phyloP scores from a whole-genome alignment of 2,888 invertebrate genomes.

The Drosophila demipolita region DNA sequence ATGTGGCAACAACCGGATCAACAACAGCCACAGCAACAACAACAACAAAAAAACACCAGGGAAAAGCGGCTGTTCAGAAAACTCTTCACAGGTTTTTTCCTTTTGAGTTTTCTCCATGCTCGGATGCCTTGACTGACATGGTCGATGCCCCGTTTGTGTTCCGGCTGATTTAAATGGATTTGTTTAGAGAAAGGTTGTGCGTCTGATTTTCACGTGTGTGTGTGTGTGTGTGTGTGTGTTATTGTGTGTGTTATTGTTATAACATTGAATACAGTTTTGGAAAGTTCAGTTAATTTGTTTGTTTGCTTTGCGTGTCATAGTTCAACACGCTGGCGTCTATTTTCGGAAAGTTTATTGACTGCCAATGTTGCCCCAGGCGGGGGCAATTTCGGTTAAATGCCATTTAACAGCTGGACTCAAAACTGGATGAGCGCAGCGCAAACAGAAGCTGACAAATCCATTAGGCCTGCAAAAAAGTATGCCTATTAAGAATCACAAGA shows the following conservation, averaged over 20 bases:
- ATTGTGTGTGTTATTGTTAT: conserved; percentile 45
- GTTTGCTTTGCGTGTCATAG: conserved; percentile 74
- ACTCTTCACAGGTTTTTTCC: conserved; percentile 43
- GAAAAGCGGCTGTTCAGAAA: conserved; percentile 36
- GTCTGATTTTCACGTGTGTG: conserved; percentile 23
- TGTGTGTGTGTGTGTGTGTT: conserved; percentile 9
- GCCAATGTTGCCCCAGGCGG: conserved; percentile 28
- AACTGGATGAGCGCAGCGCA: conserved; percentile 14
- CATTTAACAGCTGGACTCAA: conserved; percentile 51
- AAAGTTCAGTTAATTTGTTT: conserved; percentile 72
- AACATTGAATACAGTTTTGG: conserved; percentile 38
- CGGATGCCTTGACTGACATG: conserved; percentile 53
- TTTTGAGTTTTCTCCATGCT: conserved; percentile 12
- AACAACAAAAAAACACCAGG: neutral
- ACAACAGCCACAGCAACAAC: conserved; percentile 33
- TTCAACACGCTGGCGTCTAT: conserved; percentile 72
- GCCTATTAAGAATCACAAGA: conserved; percentile 3
- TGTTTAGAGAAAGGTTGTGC: conserved; percentile 60
- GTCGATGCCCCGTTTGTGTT: conserved; percentile 11
- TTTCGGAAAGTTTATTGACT: conserved; percentile 70
- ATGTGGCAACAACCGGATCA: conserved; percentile 74
- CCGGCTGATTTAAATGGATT: conserved; percentile 54
- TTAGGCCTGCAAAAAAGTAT: conserved; percentile 26
- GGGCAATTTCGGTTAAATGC: conserved; percentile 40
- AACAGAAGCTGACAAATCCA: conserved; percentile 15